Evolutionary conservation across 2,113 vertebrate genomes (phyloP).

Genomic region (Recurvirostra avosetta): DNA sequence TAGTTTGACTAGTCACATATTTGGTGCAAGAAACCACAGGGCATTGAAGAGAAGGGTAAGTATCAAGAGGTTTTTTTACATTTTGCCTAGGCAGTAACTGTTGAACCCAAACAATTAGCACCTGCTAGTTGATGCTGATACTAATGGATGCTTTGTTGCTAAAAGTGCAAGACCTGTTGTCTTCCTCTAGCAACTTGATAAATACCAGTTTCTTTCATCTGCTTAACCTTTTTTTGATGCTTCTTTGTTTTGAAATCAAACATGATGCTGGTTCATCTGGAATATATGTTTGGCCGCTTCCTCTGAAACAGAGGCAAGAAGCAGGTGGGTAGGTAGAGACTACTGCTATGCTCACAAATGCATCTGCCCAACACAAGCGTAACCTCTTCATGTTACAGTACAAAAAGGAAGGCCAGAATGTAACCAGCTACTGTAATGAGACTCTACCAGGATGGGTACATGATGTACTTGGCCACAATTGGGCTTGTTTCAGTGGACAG

Average conservation of each 20-base stretch:
- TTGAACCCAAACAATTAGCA: not conserved
- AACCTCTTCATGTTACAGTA: slow-evolving; percentile 76
- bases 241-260: not conserved
- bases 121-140: not conserved
- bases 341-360: not conserved
- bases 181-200: not conserved
- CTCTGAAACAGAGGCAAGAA: not conserved
- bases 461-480: slow-evolving; percentile 89
- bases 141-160: not conserved
- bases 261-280: not conserved
- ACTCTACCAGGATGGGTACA: slow-evolving; percentile 93
- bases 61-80: not conserved
- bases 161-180: not conserved
- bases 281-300: not conserved
- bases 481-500: slow-evolving; percentile 90
- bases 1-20: not conserved
- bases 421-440: slow-evolving; percentile 91
- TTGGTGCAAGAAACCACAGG: not conserved
- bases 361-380: not conserved
- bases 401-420: slow-evolving; percentile 72
- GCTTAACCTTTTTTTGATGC: not conserved
- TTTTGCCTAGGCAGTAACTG: not conserved
- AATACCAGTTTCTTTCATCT: not conserved
- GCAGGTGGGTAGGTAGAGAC: not conserved
- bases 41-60: not conserved